Base-by-base conservation (phyloP, 2,113 vertebrate species). In the Xenopus laevis region DNA sequence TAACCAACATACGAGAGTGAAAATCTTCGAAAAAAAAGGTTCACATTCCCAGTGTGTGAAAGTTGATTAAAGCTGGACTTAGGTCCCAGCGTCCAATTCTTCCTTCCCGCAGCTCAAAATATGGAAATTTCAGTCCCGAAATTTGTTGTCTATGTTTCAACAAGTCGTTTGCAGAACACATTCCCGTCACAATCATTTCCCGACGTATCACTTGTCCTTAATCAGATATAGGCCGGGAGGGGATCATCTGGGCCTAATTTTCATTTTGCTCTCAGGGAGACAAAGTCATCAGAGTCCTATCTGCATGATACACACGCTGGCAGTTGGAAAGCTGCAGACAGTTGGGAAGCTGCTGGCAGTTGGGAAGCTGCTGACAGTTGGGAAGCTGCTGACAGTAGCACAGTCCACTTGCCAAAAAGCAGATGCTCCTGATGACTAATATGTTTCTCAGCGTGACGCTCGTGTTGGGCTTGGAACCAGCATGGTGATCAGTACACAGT, bases 401-500 rank as follows among this genome's bases (percentile, higher is more conserved):
- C 79, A 79, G 59, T 70, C 69, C 73, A 79, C 69, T 79, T 87
- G 82, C 82, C 82, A 79, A 81, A 74, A 86, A 83, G 59, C 80
- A 88, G 82, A 84, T 84, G 83, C 80, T 83, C 80, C 78, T 77
- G 50, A 78, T 79, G 78, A 84, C 78, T 79, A 85, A 83, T 65
- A 76, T 71, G 60, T 74, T 81, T 79, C 79, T 78, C 78, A 78
- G 78, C 79, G 66, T 84, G 84, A 85, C 66, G 52, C 72, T 61
- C 78, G 78, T 81, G 69, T 62, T 47, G n/a, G 58, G 58, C 23
- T 55, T 40, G 17, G 68, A 61, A 44, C 65, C 65, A 53, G 65
- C 73, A 44, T 62, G 65, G 45, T 21, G 73, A 75, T 62, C 65
- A 75, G 73, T 45, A 63, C 45, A 61, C 65, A 55, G 16, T 68